Evolutionary conservation across 2,797 vertebrate species (phyloP).

Genomic region (Pterois miles): DNA sequence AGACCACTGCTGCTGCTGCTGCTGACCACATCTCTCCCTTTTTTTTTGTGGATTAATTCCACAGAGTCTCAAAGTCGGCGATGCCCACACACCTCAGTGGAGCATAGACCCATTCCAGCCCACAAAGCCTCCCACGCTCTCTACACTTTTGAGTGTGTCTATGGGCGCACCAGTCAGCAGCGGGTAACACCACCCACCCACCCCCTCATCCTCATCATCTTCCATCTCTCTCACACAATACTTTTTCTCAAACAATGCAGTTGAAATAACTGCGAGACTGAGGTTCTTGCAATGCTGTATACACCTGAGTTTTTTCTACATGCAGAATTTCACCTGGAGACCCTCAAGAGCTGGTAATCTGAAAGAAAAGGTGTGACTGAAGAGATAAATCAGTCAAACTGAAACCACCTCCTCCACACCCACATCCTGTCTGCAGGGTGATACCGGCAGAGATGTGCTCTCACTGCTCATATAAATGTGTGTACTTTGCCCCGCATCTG

Average conservation of each 20-base stretch:
- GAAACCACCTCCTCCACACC: constrained; percentile 67
- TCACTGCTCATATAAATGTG: constrained; percentile 55
- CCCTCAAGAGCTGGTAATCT: constrained; percentile 33
- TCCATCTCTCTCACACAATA: constrained; percentile 29
- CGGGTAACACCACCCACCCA: constrained; percentile 51
- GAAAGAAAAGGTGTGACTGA: constrained; percentile 53
- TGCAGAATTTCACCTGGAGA: constrained; percentile 38
- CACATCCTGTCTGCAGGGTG: constrained; percentile 69
- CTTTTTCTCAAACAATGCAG: constrained; percentile 18
- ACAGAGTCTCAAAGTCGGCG: constrained; percentile 62
- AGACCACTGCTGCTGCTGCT: constrained; percentile 38
- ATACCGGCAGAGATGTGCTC: constrained; percentile 54
- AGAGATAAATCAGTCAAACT: constrained; percentile 67
- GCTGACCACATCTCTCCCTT: constrained; percentile 48
- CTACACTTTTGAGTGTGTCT: constrained; percentile 59
- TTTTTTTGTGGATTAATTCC: constrained; percentile 42
- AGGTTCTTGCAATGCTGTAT: not conserved
- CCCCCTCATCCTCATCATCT: constrained; percentile 31
- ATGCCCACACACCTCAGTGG: constrained; percentile 71
- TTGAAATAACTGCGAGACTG: constrained; percentile 21
- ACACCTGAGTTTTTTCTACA: constrained; percentile 20
- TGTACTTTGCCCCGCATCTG: constrained; percentile 63
- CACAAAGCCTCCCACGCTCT: constrained; percentile 69
- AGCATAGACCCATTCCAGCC: constrained; percentile 67
- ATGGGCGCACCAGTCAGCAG: constrained; percentile 53